Percentiles rank a stretch among this genome's conserved stretches.
These are phyloP conservation scores for Huso huso DNA, from an alignment of 2,797 vertebrate genomes.

Conservation along the genomic window DNA sequence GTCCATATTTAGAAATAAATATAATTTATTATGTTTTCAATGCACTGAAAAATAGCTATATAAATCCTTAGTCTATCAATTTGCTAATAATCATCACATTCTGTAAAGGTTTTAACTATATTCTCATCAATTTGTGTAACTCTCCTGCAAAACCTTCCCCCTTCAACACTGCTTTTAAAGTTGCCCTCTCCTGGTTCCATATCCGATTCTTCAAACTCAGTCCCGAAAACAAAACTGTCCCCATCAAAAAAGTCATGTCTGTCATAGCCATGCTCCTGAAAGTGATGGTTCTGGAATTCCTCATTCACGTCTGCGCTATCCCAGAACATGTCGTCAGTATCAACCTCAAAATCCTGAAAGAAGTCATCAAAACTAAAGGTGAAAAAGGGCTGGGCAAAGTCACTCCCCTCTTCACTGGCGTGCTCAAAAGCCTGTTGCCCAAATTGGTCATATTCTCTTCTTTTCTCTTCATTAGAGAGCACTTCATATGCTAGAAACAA, in stretches of 20 bases:
- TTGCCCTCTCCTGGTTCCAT: no score
- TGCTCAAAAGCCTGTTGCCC: slow-evolving; percentile 36
- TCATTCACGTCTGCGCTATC: slow-evolving; percentile 25
- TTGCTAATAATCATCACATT: no score
- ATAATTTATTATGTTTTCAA: no score
- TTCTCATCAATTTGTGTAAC: no score
- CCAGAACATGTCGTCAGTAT: slow-evolving; percentile 13
- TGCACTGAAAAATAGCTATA: no score
- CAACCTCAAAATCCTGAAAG: slow-evolving; percentile 23
- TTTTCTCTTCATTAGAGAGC: slow-evolving; percentile 42
- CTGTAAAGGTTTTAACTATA: no score
- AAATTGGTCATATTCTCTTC: slow-evolving; percentile 38
- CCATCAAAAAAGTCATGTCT: slow-evolving; percentile 16
- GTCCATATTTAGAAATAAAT: no score
- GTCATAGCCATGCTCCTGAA: slow-evolving; percentile 20
- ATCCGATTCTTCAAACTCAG: no score
- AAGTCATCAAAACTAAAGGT: slow-evolving; percentile 35
- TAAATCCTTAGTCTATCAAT: no score
- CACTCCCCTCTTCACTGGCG: background rate
- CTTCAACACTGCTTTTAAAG: no score
- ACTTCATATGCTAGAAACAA: slow-evolving; percentile 41
- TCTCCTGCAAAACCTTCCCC: no score
- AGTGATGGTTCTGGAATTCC: slow-evolving; percentile 22
- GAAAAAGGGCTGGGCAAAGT: slow-evolving; percentile 10
- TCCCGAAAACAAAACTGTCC: slow-evolving; percentile 1